Conservation (phyloP, 2,113 vertebrate genomes). For the Forbesichthys agassizii region DNA sequence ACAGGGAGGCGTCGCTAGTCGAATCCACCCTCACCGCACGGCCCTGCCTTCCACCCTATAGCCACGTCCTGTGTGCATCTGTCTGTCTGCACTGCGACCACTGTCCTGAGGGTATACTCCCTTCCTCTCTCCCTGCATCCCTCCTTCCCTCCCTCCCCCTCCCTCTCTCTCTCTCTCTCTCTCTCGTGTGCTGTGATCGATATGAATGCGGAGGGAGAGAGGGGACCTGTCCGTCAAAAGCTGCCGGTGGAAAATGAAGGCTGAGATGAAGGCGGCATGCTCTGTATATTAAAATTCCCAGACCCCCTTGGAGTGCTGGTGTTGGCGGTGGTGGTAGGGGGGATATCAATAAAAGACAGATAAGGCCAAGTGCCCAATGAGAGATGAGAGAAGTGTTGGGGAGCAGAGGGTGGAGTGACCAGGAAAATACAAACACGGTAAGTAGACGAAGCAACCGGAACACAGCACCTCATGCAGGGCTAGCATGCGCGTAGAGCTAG, state of each 20-base stretch:
- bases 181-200: constrained; percentile 72
- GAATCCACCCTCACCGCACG: constrained; percentile 49
- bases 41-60: constrained; percentile 37
- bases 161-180: constrained; percentile 49
- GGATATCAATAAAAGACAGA: constrained; percentile 74
- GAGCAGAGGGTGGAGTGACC: constrained; percentile 13
- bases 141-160: constrained; percentile 38
- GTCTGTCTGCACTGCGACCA: constrained; percentile 63
- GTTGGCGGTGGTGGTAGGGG: constrained; percentile 34
- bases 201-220: constrained; percentile 73
- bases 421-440: constrained; percentile 8
- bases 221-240: constrained; percentile 77
- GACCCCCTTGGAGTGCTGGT: constrained; percentile 54
- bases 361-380: constrained; percentile 54
- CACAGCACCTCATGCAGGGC: too few relatives aligned
- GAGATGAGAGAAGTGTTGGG: constrained; percentile 14
- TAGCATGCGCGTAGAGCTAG: too few relatives aligned
- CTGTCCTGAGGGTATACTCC: constrained; percentile 69
- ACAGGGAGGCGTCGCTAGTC: neutral
- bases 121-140: constrained; percentile 23
- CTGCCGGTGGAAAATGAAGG: constrained; percentile 73
- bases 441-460: too few relatives aligned
- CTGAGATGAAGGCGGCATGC: constrained; percentile 74
- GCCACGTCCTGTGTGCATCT: constrained; percentile 57
- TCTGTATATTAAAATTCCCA: constrained; percentile 76